phyloP scores from a whole-genome alignment of 2,113 vertebrate species.

The Gopherus evgoodei region DNA sequence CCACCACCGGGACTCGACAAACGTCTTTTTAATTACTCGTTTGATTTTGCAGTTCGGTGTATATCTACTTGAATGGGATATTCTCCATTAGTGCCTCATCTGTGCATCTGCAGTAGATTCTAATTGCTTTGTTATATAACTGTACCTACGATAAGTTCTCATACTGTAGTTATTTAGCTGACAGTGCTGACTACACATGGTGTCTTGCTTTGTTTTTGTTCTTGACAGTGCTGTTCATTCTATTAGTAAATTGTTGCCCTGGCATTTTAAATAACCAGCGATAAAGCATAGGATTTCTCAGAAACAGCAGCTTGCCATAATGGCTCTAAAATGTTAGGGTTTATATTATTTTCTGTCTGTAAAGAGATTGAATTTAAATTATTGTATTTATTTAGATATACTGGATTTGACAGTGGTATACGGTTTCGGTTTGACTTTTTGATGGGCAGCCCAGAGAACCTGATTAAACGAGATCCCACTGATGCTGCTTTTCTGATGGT shows the following conservation, averaged over 20 bases:
- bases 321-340: not conserved
- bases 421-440: not conserved
- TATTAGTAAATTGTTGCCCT: not conserved
- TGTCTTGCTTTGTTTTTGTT: not conserved
- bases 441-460: not conserved
- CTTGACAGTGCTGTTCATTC: not conserved
- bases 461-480: not conserved
- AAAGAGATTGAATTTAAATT: not conserved
- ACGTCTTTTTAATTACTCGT: rapidly evolving
- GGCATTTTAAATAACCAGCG: rapidly evolving
- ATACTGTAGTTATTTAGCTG: not conserved
- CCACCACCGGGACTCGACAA: rapidly evolving
- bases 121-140: not conserved
- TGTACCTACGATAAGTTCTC: not conserved
- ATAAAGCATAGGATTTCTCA: not conserved
- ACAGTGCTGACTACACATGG: too few species aligned
- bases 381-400: not conserved
- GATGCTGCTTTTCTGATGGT: not conserved
- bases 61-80: rapidly evolving
- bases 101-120: rapidly evolving
- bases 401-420: rapidly evolving
- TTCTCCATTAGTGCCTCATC: rapidly evolving
- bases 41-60: rapidly evolving
- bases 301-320: not conserved
- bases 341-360: not conserved